Conservation (phyloP, 2,797 vertebrate species). For the Acridotheres tristis region DNA sequence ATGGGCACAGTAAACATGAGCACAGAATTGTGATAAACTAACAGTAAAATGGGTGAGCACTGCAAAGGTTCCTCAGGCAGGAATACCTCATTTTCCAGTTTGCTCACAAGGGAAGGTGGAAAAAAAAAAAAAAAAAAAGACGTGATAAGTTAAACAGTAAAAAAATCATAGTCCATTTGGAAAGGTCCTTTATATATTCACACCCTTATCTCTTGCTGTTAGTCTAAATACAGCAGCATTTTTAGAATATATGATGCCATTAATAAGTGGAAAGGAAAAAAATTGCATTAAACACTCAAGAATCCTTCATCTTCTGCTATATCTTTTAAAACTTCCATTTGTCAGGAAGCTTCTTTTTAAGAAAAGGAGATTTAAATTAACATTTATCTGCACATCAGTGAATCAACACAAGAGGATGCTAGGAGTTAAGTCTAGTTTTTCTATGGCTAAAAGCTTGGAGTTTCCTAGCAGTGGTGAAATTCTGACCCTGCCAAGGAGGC, state of each 20-base stretch:
- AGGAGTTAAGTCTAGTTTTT: background rate
- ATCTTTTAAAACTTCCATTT: background rate
- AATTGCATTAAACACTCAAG: background rate
- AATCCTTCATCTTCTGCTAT: conserved; percentile 45
- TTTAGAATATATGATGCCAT: conserved; percentile 59
- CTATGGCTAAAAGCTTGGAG: background rate
- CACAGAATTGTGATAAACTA: conserved; percentile 31
- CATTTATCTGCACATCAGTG: conserved; percentile 24
- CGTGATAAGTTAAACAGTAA: conserved; percentile 29
- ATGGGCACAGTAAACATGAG: conserved; percentile 54
- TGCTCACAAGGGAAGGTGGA: background rate
- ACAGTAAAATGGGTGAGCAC: conserved; percentile 43
- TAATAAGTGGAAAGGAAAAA: conserved; percentile 49
- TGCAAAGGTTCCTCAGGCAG: conserved; percentile 18
- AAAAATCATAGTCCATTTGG: conserved; percentile 24
- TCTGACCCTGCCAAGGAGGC: background rate
- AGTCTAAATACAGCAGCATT: conserved; percentile 69
- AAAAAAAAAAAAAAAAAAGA: background rate
- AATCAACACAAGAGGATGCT: conserved; percentile 36
- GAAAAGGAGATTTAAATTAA: background rate
- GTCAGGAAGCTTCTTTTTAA: background rate
- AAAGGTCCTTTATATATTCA: conserved; percentile 62
- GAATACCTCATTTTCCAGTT: conserved; percentile 44
- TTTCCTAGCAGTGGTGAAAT: background rate
- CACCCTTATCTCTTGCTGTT: conserved; percentile 63